Evolutionary conservation across 2,888 invertebrate genomes (phyloP), one percentile per base, ranked within the genome.

Genomic region (Ischnura elegans): DNA sequence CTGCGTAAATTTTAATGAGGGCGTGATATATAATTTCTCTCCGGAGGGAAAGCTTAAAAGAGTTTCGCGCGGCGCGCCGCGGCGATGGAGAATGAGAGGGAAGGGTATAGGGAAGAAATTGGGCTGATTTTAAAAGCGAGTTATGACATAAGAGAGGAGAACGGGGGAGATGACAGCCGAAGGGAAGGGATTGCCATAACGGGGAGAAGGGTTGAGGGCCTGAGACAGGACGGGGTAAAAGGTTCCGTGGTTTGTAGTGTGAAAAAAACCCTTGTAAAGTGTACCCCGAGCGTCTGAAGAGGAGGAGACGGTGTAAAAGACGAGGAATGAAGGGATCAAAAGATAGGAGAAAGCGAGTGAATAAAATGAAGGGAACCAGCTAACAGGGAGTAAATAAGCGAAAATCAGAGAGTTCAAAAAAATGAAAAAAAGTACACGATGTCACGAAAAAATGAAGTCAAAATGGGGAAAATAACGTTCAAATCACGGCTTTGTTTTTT

Each of bases 1-100:
- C 76, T 29, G 36, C 76, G 76, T 76, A 76, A 36, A 76, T 76
- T 76, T 76, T 76, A 76, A 76, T 76, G 76, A 76, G 76, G 76
- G 76, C 76, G 76, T 76, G 76, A 76, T 76, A 76, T 76, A 76
- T 76, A 51, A 19, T 51, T 51, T 51, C 25, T 76, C 5, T 76
- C 1, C 29, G 51, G 51, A 36, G 76, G 36, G 76, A 76, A 76
- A 76, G 29, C 76, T 61, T 0, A 61, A 76, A 36, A 76, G 29
- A 76, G 29, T 76, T 76, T 76, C 76, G 76, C 76, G 76, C 5
- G 76, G n/a, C 76, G 76, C 36, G 29, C 29, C 76, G 76, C 5
- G 76, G n/a, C 76, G 76, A 76, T 6, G 76, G 76, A 36, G 25
- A 76, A 36, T 36, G 16, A n/a, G 61, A 8, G 61, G n/a, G n/a